phyloP scores from a whole-genome alignment of 2,888 invertebrate species.

The Pinctada fucata region DNA sequence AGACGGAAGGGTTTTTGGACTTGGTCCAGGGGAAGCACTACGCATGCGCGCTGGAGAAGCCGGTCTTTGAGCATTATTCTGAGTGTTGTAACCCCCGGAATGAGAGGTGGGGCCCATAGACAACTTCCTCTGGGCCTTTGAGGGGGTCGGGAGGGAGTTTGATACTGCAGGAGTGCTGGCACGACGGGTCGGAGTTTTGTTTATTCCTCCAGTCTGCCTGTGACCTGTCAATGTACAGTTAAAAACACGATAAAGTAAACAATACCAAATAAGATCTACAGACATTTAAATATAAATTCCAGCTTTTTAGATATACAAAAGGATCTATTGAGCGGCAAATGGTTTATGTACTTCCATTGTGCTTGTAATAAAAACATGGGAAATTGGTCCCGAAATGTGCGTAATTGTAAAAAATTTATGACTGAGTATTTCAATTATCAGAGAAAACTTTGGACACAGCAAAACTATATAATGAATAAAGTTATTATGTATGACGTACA shows the following conservation, averaged over 20 bases:
- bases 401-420: too few relatives aligned
- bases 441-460: too few relatives aligned
- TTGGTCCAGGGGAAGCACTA: constrained; percentile 59
- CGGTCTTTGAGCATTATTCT: constrained; percentile 39
- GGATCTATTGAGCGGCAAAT: too few relatives aligned
- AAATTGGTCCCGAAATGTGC: too few relatives aligned
- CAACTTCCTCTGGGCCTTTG: constrained; percentile 50
- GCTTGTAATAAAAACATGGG: too few relatives aligned
- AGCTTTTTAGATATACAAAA: too few relatives aligned
- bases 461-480: too few relatives aligned
- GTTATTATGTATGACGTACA: too few relatives aligned
- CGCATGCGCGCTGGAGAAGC: constrained; percentile 55
- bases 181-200: constrained; percentile 44
- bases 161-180: constrained; percentile 46
- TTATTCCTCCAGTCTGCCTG: constrained; percentile 27
- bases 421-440: too few relatives aligned
- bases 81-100: constrained; percentile 22
- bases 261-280: neutral
- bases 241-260: neutral
- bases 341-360: too few relatives aligned
- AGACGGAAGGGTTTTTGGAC: constrained; percentile 42
- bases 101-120: constrained; percentile 40
- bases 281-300: too few relatives aligned
- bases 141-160: constrained; percentile 50
- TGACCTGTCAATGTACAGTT: constrained; percentile 45